A percentile compares a stretch with the other conserved stretches of the same genome.
Evolutionary conservation across 2,113 vertebrate genomes (phyloP).

Genomic region (Eleginops maclovinus): DNA sequence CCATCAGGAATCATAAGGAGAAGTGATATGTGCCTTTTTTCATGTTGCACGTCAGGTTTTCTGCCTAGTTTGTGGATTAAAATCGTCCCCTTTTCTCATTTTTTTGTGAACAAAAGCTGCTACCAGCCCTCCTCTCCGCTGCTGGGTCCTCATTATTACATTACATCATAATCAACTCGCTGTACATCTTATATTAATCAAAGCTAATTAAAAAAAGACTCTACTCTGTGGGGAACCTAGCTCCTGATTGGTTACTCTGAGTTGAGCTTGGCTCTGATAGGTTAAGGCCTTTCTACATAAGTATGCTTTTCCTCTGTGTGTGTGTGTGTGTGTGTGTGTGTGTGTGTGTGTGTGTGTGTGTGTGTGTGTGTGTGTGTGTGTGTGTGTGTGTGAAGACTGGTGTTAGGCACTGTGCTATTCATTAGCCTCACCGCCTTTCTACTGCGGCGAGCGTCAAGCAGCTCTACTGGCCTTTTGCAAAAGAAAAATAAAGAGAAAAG

Average conservation of each 20-base stretch:
- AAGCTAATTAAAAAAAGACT: constrained; percentile 69
- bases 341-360: background rate
- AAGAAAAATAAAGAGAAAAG: constrained; percentile 33
- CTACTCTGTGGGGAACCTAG: constrained; percentile 70
- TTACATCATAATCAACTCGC: constrained; percentile 68
- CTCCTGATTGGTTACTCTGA: constrained; percentile 79
- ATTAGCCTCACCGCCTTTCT: constrained; percentile 52
- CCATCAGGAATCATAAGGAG: constrained; percentile 35
- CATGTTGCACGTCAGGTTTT: background rate
- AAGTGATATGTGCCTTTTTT: background rate
- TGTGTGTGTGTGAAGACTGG: constrained; percentile 61
- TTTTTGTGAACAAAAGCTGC: constrained; percentile 15
- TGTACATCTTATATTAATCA: constrained; percentile 76
- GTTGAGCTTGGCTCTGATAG: constrained; percentile 70
- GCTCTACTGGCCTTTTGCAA: constrained; percentile 76
- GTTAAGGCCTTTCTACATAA: constrained; percentile 71
- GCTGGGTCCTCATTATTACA: constrained; percentile 46
- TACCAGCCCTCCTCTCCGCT: constrained; percentile 24
- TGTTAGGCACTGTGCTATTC: constrained; percentile 80
- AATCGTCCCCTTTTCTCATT: constrained; percentile 9
- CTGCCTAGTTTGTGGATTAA: background rate
- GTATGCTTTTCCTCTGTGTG: constrained; percentile 21
- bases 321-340: constrained; percentile 44
- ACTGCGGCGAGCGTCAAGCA: constrained; percentile 57
- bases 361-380: constrained; percentile 43